Evolutionary conservation across 2,113 vertebrate genomes (phyloP), one percentile per base, ranked within the genome.

Genomic region (Anas platyrhynchos): DNA sequence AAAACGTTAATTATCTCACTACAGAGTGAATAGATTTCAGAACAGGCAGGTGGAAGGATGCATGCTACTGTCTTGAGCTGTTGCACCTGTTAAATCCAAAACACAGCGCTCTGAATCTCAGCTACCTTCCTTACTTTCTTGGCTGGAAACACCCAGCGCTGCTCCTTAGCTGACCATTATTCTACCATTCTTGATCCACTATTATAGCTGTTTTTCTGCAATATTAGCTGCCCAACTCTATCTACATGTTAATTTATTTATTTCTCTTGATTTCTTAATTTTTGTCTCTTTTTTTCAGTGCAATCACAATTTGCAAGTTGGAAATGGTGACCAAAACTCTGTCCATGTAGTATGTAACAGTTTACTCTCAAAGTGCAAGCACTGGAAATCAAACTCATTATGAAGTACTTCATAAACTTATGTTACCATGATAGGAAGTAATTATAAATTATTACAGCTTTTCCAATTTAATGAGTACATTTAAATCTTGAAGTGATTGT

Each of bases 381-480:
- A 81, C 91, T 74, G 88, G 82, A 84, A 93, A 96, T 61, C 34
- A 89, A 34, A 89, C 34, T 63, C 72, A 77, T 93, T 91, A 91
- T 22, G 7, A 95, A 84, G 67, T 73, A 95, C 91, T 98, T 89
- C 63, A 88, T 93, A 95, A 96, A 95, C 73, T 92, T 94, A 85
- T 94, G 91, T 86, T 87, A 83, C 89, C 79, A 81, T 67, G 81
- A 78, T 83, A 97, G 94, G 93, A 97, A 97, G 94, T 93, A 93
- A 96, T 92, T 94, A 85, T 94, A 97, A 96, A 96, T 97, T 97
- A 96, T 90, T 96, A 86, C 93, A 97, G 96, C 93, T 92, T 93
- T 92, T 93, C 91, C 89, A 91, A 88, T 93, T 91, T 93, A 89
- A 97, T 94, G 68, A 96, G 94, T 95, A 94, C 80, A 91, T 88